phyloP scores from a whole-genome alignment of 2,113 vertebrate species.

The Meles meles region DNA sequence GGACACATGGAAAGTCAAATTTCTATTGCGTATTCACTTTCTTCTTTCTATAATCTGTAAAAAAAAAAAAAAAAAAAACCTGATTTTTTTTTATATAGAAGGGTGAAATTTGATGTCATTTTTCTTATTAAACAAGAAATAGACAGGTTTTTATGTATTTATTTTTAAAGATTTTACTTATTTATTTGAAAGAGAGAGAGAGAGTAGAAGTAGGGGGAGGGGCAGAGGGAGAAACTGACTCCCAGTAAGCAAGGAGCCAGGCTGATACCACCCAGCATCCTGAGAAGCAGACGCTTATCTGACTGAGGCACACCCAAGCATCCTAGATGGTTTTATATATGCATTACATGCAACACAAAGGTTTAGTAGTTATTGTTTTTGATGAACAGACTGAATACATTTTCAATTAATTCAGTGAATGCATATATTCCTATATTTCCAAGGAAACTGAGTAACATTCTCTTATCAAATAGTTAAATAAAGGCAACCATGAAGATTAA shows the following conservation, averaged over 20 bases:
- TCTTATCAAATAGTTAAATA: not conserved
- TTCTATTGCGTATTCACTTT: not conserved
- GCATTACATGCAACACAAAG: not conserved
- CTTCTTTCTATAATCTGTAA: not conserved
- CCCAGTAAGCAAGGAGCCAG: not conserved
- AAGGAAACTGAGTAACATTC: not conserved
- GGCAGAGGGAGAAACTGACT: not conserved
- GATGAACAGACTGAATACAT: not conserved
- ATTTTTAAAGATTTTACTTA: not conserved
- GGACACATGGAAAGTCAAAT: not conserved
- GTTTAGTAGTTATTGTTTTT: not conserved
- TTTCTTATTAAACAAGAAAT: conserved; percentile 3
- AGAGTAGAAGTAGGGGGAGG: not conserved
- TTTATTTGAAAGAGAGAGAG: not conserved
- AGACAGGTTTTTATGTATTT: not conserved
- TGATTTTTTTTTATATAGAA: not conserved
- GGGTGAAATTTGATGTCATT: not conserved
- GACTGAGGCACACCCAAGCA: not conserved
- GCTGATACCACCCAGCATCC: not conserved
- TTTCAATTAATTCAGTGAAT: not conserved
- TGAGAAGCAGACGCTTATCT: not conserved
- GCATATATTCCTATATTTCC: not conserved
- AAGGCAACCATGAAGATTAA: not conserved
- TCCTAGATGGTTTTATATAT: not conserved
- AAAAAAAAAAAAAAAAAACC: not conserved